Percentiles rank a stretch among this genome's conserved stretches.
Conservation (phyloP, 2,113 vertebrate species). For the Melanerpes aurifrons region DNA sequence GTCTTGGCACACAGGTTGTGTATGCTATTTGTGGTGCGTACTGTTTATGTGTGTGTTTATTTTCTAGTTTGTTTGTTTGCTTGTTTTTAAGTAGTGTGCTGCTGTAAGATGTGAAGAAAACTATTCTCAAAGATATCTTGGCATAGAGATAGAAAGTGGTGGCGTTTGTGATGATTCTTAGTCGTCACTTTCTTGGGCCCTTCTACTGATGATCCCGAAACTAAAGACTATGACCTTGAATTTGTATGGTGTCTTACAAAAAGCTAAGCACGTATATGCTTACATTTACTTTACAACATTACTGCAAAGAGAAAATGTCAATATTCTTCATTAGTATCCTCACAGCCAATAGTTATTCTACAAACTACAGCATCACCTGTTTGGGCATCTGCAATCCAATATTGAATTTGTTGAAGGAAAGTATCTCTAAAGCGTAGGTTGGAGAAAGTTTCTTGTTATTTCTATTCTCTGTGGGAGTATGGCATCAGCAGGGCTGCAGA, state of each 20-base stretch:
- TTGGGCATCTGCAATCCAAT: not conserved
- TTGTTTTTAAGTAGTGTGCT: not conserved
- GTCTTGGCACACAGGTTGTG: not conserved
- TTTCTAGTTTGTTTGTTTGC: not conserved
- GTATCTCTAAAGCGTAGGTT: not conserved
- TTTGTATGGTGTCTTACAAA: not conserved
- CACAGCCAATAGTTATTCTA: not conserved
- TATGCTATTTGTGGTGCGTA: not conserved
- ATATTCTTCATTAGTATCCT: not conserved
- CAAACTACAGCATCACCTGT: not conserved
- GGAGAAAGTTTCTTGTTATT: not conserved
- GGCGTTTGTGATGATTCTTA: not conserved
- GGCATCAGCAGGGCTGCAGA: not conserved
- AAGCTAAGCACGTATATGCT: not conserved
- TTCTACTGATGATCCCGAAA: not conserved
- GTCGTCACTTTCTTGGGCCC: fast-evolving
- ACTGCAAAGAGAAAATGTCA: not conserved
- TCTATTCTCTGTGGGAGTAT: not conserved
- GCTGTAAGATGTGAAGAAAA: not conserved
- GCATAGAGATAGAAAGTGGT: not conserved
- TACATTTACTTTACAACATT: not conserved
- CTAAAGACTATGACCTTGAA: not conserved
- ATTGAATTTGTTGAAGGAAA: not conserved
- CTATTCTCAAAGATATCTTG: not conserved
- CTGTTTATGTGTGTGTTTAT: not conserved